phyloP scores from a whole-genome alignment of 35 echinoderm and acorn worm genomes.

The Patiria miniata region DNA sequence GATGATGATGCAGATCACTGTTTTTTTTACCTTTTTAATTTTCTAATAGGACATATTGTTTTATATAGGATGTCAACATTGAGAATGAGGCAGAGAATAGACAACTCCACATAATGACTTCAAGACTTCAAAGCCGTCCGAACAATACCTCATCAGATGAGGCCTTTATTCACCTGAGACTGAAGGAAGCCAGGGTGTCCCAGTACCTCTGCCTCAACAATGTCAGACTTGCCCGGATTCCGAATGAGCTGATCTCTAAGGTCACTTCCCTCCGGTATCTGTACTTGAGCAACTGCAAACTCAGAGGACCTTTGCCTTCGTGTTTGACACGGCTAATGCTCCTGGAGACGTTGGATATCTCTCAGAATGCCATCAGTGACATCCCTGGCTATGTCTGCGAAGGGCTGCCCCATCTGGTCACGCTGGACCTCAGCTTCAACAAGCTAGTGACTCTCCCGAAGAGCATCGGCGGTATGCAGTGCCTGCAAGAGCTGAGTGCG shows the following conservation, averaged over 20 bases:
- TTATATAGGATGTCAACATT: no score
- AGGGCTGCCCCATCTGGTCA: background rate
- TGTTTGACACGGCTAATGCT: background rate
- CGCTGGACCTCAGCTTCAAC: slow-evolving; percentile 31
- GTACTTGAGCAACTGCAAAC: slow-evolving; percentile 33
- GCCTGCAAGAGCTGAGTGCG: slow-evolving; percentile 24
- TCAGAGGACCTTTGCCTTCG: background rate
- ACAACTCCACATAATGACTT: no score
- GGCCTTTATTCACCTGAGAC: slow-evolving; percentile 9
- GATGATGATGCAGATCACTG: no score
- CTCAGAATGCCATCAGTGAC: slow-evolving; percentile 8
- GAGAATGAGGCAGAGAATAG: no score
- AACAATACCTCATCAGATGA: background rate
- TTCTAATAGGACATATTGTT: no score
- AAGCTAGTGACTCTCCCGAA: slow-evolving; percentile 3
- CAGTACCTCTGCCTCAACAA: slow-evolving; percentile 8
- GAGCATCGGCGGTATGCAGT: background rate
- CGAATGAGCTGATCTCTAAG: background rate
- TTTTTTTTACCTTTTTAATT: no score
- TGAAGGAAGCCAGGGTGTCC: slow-evolving; percentile 13
- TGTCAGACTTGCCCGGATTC: background rate
- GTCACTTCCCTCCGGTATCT: slow-evolving; percentile 1
- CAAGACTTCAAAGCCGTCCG: background rate
- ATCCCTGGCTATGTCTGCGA: background rate
- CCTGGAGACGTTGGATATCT: slow-evolving; percentile 33